phyloP scores from a whole-genome alignment of 2,888 invertebrate species.

The Papilio demoleus region DNA sequence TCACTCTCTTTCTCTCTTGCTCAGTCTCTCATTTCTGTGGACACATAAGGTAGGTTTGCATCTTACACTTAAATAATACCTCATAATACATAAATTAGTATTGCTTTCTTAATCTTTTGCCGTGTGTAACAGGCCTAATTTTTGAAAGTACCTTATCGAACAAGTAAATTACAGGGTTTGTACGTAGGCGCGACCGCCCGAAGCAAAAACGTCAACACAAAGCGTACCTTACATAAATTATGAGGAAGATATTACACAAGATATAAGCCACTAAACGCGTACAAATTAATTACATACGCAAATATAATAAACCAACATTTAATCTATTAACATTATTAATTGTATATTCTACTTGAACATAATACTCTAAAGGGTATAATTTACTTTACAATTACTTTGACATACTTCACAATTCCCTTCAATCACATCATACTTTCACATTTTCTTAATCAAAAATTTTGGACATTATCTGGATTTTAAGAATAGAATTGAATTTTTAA shows the following conservation, averaged over 20 bases:
- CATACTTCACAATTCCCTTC: too few relatives aligned
- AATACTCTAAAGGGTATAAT: neutral
- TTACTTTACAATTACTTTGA: too few relatives aligned
- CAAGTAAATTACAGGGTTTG: slow-evolving; percentile 20
- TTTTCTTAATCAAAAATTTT: too few relatives aligned
- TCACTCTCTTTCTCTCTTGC: too few relatives aligned
- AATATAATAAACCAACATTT: neutral
- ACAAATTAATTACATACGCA: slow-evolving; percentile 19
- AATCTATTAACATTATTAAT: neutral
- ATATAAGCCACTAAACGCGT: slow-evolving; percentile 7
- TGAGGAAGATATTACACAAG: slow-evolving; percentile 17
- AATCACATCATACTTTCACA: too few relatives aligned
- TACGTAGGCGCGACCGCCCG: slow-evolving; percentile 9
- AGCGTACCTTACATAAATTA: slow-evolving; percentile 35
- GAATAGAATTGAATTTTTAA: too few relatives aligned
- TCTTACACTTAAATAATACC: neutral
- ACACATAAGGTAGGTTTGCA: neutral
- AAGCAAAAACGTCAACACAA: slow-evolving; percentile 34
- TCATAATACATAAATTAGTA: neutral
- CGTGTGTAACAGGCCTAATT: neutral
- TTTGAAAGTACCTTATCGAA: slow-evolving; percentile 23
- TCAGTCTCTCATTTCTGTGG: too few relatives aligned
- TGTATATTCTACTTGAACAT: neutral
- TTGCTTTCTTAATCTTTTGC: neutral
- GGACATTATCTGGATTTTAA: too few relatives aligned